Percentiles rank a stretch among this genome's conserved stretches.
phyloP scores from a whole-genome alignment of 1,140 invertebrate species.

The Drosophila kanapiae region DNA sequence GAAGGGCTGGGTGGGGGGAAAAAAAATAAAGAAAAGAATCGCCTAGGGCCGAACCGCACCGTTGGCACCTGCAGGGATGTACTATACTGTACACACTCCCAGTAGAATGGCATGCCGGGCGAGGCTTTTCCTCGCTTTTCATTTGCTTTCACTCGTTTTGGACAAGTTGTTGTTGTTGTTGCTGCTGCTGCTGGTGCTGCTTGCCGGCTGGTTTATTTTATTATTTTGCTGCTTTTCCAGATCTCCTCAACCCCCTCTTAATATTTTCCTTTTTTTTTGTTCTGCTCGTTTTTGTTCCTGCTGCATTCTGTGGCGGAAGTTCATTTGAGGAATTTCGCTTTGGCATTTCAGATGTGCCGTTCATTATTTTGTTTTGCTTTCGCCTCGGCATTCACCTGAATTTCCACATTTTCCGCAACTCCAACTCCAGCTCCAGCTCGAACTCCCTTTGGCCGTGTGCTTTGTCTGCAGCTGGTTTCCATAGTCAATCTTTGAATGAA shows the following conservation, averaged over 20 bases:
- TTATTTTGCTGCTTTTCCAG: constrained; percentile 38
- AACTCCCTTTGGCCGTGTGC: constrained; percentile 7
- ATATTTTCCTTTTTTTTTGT: constrained; percentile 4
- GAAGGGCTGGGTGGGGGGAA: neutral
- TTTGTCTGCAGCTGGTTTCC: constrained; percentile 33
- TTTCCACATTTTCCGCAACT: neutral
- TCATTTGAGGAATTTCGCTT: constrained; percentile 69
- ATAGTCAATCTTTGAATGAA: constrained; percentile 71
- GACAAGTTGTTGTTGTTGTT: constrained; percentile 17
- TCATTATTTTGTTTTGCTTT: constrained; percentile 53
- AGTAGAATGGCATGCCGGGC: constrained; percentile 5
- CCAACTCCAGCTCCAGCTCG: neutral
- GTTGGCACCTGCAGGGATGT: constrained; percentile 20
- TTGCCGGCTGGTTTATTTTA: constrained; percentile 43
- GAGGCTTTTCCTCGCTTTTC: constrained; percentile 33
- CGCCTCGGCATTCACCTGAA: constrained; percentile 37
- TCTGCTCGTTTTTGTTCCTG: neutral
- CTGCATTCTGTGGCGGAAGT: constrained; percentile 72
- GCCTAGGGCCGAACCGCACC: constrained; percentile 12
- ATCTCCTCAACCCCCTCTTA: neutral
- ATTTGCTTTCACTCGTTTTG: constrained; percentile 39
- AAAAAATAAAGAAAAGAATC: neutral
- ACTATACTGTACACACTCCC: neutral
- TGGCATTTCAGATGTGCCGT: constrained; percentile 67
- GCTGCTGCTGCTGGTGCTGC: too few relatives aligned